These are phyloP conservation scores for Ficedula albicollis DNA, from an alignment of 2,797 vertebrate species.

Conservation along the genomic window DNA sequence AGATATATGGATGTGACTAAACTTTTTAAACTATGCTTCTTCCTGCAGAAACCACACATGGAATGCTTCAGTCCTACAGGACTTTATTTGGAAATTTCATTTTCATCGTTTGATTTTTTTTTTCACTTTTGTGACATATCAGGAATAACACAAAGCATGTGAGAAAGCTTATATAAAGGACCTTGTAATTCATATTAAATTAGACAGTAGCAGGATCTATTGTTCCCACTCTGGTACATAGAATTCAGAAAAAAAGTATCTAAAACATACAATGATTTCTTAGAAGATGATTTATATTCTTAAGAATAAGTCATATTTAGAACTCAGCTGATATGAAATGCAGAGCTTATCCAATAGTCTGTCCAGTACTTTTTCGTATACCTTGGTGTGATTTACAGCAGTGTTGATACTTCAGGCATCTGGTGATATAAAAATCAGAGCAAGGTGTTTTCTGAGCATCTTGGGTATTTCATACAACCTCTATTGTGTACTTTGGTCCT, in stretches of 20 bases:
- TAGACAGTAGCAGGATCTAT: not conserved
- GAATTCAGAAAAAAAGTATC: not conserved
- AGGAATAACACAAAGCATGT: not conserved
- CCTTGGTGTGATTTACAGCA: not conserved
- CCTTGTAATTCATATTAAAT: slow-evolving; percentile 5
- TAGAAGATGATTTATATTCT: not conserved
- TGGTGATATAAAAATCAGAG: not conserved
- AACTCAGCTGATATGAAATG: not conserved
- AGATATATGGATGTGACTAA: not conserved
- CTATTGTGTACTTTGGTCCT: not conserved
- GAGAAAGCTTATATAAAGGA: not conserved
- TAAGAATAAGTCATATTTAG: not conserved
- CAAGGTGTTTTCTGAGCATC: not conserved
- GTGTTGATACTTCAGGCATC: not conserved
- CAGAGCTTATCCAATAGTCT: not conserved
- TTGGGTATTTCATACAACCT: not conserved
- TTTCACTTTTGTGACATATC: not conserved
- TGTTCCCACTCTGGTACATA: not conserved
- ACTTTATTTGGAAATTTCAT: slow-evolving; percentile 6
- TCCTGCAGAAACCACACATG: not conserved
- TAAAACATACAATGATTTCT: not conserved
- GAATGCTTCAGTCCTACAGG: not conserved
- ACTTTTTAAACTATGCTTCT: not conserved
- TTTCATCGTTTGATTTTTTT: not conserved
- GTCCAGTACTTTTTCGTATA: not conserved